phyloP scores from a whole-genome alignment of 1,140 invertebrate genomes.

The Potamilus streckersoni region DNA sequence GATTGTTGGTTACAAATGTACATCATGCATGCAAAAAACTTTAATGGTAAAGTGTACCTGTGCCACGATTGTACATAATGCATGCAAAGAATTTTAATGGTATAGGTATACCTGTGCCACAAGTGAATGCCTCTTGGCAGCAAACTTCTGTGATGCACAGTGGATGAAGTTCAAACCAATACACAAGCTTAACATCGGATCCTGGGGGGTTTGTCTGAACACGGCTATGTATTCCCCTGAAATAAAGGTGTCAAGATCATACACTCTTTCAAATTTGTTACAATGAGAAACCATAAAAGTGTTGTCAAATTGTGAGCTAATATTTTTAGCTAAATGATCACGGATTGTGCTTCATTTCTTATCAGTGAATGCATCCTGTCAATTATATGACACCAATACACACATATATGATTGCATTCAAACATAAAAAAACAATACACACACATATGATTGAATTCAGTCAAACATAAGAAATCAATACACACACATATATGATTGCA shows the following conservation, averaged over 20 bases:
- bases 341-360: no score
- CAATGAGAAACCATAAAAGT: no score
- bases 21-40: no score
- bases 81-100: no score
- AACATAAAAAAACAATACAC: no score
- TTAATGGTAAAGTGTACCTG: conserved; percentile 41
- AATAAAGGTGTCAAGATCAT: background rate
- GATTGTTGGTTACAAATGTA: background rate
- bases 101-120: conserved; percentile 61
- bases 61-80: conserved; percentile 68
- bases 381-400: background rate
- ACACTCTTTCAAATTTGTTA: no score
- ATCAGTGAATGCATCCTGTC: no score
- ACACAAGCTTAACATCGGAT: conserved; percentile 80
- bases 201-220: conserved; percentile 73
- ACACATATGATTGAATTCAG: no score
- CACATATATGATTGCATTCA: background rate
- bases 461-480: no score
- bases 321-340: no score
- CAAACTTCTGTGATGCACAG: conserved; percentile 87
- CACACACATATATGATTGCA: no score
- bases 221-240: conserved; percentile 80
- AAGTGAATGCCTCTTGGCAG: conserved; percentile 83
- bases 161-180: conserved; percentile 85
- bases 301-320: no score